Evolutionary conservation across 2,113 vertebrate genomes (phyloP).

Genomic region (Vidua chalybeata): DNA sequence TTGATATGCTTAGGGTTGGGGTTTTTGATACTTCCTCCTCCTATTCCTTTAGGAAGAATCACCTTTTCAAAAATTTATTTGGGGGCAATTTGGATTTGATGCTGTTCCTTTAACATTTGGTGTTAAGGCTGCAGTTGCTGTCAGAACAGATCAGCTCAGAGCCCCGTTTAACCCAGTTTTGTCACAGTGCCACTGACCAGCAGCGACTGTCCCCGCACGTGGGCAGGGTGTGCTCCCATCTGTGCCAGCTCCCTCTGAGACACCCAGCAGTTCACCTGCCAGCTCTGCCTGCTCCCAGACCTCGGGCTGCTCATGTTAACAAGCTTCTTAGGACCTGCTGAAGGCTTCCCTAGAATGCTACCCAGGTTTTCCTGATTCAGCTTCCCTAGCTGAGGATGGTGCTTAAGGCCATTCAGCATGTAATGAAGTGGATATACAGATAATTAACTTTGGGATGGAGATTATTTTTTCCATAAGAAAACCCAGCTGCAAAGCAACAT

Average conservation of each 20-base stretch:
- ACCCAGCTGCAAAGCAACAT: background rate
- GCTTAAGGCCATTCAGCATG: background rate
- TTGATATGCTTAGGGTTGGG: background rate
- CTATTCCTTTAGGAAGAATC: background rate
- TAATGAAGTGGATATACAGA: background rate
- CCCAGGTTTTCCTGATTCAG: background rate
- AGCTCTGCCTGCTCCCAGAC: background rate
- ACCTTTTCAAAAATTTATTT: background rate
- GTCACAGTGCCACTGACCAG: background rate
- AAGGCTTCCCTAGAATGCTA: background rate
- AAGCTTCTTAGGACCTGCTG: background rate
- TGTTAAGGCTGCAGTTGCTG: background rate
- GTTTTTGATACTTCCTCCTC: background rate
- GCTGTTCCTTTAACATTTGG: background rate
- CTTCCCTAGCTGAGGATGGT: background rate
- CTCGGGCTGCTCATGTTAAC: accelerated
- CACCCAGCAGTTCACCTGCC: background rate
- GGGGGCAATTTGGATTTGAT: background rate
- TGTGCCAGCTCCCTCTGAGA: background rate
- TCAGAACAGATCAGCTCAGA: background rate
- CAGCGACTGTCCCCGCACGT: accelerated
- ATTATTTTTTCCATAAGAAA: background rate
- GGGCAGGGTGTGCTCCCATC: background rate
- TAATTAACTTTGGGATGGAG: background rate
- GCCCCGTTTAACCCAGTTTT: background rate